Conservation (phyloP, 64 coral and sea anemone species). For the Montipora efflorescens region DNA sequence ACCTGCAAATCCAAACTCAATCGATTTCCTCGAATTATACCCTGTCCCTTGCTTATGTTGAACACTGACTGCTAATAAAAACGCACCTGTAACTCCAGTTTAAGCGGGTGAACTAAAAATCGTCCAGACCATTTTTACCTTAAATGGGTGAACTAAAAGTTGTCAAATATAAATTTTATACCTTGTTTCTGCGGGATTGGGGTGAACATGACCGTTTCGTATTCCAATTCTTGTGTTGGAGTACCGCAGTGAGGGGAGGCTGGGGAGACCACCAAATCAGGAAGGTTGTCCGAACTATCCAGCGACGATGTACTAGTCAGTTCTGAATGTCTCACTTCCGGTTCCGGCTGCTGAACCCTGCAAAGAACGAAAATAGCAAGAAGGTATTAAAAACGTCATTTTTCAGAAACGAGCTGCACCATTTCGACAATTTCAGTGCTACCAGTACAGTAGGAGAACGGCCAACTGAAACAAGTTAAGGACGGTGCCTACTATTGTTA, state of each 20-base stretch:
- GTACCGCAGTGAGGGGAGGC: conserved; percentile 8
- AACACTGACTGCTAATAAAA: no score
- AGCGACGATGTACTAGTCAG: not conserved
- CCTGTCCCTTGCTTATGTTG: no score
- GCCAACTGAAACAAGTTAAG: no score
- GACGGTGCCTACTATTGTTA: no score
- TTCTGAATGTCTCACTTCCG: conserved; percentile 72
- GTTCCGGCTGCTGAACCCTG: conserved; percentile 81
- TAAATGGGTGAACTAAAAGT: not conserved
- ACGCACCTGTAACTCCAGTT: no score
- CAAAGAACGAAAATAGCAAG: not conserved
- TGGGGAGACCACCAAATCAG: conserved; percentile 54
- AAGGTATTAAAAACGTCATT: not conserved
- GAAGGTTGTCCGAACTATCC: conserved; percentile 44
- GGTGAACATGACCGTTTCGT: not conserved
- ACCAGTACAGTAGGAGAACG: no score
- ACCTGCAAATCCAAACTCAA: no score
- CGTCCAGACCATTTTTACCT: no score
- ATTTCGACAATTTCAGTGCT: no score
- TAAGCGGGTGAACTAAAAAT: no score
- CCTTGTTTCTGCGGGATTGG: not conserved
- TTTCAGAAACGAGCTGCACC: not conserved
- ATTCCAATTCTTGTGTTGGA: not conserved
- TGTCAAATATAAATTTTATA: not conserved
- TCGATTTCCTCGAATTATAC: no score